Percentiles rank a stretch among this genome's conserved stretches.
phyloP scores from a whole-genome alignment of 2,797 vertebrate species.

The Fratercula arctica region DNA sequence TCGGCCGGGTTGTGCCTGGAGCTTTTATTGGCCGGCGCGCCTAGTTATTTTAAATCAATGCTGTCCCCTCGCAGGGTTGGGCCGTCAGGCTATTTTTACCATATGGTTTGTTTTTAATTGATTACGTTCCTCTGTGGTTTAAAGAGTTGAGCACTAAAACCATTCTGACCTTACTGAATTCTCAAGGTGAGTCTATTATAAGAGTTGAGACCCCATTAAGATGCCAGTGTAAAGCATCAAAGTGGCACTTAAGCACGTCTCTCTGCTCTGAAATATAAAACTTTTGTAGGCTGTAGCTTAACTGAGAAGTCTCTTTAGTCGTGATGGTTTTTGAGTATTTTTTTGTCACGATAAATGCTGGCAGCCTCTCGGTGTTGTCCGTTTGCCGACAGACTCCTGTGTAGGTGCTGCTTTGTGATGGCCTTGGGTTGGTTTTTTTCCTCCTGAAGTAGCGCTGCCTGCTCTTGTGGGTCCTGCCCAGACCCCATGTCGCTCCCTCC shows the following conservation, averaged over 20 bases:
- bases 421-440: background rate
- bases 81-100: background rate
- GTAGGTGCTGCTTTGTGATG: background rate
- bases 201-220: conserved; percentile 3
- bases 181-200: conserved; percentile 12
- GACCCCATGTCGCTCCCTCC: fast-evolving
- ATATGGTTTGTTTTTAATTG: background rate
- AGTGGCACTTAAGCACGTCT: background rate
- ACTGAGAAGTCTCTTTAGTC: background rate
- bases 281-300: background rate
- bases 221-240: background rate
- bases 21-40: background rate
- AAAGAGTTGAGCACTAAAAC: background rate
- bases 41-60: background rate
- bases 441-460: background rate
- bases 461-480: background rate
- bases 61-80: background rate
- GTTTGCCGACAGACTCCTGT: fast-evolving
- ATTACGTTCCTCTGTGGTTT: background rate
- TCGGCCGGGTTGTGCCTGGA: background rate
- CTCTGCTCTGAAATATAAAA: background rate
- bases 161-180: background rate
- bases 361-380: fast-evolving
- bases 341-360: background rate
- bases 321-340: background rate